Evolutionary conservation across 2,888 invertebrate species (phyloP).

Genomic region (Phyllotreta striolata): DNA sequence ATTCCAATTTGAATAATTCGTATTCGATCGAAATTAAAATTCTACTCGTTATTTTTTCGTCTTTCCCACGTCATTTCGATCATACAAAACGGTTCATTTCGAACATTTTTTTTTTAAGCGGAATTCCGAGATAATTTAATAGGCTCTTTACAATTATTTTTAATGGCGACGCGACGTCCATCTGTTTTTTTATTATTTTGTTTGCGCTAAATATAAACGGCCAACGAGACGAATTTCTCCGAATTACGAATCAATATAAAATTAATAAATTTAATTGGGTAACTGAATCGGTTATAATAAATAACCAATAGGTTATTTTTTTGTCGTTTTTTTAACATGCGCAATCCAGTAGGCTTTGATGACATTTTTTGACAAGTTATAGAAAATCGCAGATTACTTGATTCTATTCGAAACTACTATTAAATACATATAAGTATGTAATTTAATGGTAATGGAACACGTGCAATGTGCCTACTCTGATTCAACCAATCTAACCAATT

Average conservation of each 20-base stretch:
- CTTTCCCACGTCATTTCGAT: slow-evolving; percentile 28
- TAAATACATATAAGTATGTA: no score
- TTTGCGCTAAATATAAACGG: no score
- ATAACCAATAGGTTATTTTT: no score
- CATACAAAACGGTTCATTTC: slow-evolving; percentile 28
- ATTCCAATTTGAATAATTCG: slow-evolving; percentile 25
- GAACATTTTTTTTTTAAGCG: background rate
- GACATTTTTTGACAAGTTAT: no score
- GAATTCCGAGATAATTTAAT: slow-evolving; percentile 15
- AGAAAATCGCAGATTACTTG: no score
- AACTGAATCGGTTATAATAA: no score
- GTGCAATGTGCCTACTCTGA: slow-evolving; percentile 16
- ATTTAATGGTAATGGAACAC: slow-evolving; percentile 4
- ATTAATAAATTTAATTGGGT: no score
- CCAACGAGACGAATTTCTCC: no score
- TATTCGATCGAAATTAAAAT: slow-evolving; percentile 28
- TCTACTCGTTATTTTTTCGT: slow-evolving; percentile 24
- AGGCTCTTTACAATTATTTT: slow-evolving; percentile 18
- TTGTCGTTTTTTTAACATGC: no score
- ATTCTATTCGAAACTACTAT: no score
- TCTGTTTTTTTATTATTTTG: slow-evolving; percentile 7
- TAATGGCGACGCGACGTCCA: slow-evolving; percentile 2
- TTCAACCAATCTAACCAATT: slow-evolving; percentile 32
- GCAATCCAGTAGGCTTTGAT: no score
- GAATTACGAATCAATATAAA: no score